phyloP scores from a whole-genome alignment of 2,888 invertebrate species.

The Lobophora halterata region DNA sequence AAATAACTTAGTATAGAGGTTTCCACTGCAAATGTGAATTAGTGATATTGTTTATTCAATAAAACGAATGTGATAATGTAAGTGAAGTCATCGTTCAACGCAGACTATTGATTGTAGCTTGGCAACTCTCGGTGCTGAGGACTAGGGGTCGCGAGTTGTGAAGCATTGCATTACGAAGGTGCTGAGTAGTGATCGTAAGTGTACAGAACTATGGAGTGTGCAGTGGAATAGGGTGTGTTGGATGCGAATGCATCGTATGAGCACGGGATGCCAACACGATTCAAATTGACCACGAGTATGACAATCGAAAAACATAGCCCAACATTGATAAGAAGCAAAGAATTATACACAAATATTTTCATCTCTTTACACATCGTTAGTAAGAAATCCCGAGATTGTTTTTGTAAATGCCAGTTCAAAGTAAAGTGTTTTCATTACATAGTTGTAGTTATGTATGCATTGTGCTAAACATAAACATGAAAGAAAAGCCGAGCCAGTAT shows the following conservation, averaged over 20 bases:
- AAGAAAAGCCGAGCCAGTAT: slow-evolving; percentile 77
- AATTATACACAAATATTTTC: slow-evolving; percentile 33
- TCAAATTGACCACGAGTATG: slow-evolving; percentile 36
- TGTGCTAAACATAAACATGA: slow-evolving; percentile 54
- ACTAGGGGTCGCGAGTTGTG: slow-evolving; percentile 43
- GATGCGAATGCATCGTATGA: slow-evolving; percentile 40
- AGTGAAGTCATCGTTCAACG: slow-evolving; percentile 54
- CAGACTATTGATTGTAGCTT: slow-evolving; percentile 54
- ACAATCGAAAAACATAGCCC: slow-evolving; percentile 36
- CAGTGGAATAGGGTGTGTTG: slow-evolving; percentile 49
- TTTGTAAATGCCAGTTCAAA: slow-evolving; percentile 42
- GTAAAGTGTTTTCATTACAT: slow-evolving; percentile 49
- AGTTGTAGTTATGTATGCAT: slow-evolving; percentile 46
- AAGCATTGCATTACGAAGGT: slow-evolving; percentile 62
- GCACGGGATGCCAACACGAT: slow-evolving; percentile 30
- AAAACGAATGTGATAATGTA: slow-evolving; percentile 73
- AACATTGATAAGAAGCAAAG: slow-evolving; percentile 32
- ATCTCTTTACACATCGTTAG: slow-evolving; percentile 33
- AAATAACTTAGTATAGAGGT: slow-evolving; percentile 62
- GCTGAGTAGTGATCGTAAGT: slow-evolving; percentile 64
- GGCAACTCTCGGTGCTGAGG: slow-evolving; percentile 53
- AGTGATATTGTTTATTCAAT: slow-evolving; percentile 62
- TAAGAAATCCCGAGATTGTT: slow-evolving; percentile 30
- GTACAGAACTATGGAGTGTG: slow-evolving; percentile 56
- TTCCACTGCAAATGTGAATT: slow-evolving; percentile 64